These are phyloP conservation scores for Catonia carolina DNA, from an alignment of 2,888 invertebrate species.

Conservation along the genomic window DNA sequence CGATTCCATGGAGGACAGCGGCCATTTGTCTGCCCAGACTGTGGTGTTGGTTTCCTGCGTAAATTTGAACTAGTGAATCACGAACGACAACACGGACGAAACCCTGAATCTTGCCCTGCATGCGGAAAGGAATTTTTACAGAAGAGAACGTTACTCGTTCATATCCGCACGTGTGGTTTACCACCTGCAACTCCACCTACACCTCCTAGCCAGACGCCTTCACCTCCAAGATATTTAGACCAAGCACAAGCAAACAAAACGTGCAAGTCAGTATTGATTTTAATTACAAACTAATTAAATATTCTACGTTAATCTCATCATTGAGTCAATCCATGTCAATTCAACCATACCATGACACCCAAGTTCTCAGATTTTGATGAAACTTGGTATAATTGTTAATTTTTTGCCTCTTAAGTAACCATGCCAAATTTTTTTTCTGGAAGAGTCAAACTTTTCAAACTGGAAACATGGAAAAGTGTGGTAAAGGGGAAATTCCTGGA, in stretches of 20 bases:
- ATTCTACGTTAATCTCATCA: too few species aligned
- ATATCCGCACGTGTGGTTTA: constrained; percentile 41
- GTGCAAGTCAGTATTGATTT: constrained; percentile 34
- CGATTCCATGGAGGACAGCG: constrained; percentile 89
- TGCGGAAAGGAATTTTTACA: constrained; percentile 82
- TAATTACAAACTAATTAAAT: too few species aligned
- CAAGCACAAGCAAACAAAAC: constrained; percentile 29
- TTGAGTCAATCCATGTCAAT: too few species aligned
- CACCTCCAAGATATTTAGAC: constrained; percentile 11
- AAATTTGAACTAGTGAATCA: constrained; percentile 83
- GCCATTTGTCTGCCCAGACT: constrained; percentile 89
- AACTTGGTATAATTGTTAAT: too few species aligned
- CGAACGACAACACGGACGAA: constrained; percentile 70
- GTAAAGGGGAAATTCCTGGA: too few species aligned
- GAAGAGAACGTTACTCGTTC: constrained; percentile 73
- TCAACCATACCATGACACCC: too few species aligned
- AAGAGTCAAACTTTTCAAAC: too few species aligned
- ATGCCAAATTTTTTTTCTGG: too few species aligned
- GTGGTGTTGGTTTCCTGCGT: constrained; percentile 75
- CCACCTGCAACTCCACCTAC: constrained; percentile 28
- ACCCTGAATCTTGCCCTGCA: constrained; percentile 73
- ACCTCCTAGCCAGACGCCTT: constrained; percentile 8
- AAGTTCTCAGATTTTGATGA: too few species aligned
- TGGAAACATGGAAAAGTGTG: too few species aligned
- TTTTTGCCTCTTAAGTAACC: too few species aligned